Percentiles rank a stretch among this genome's conserved stretches.
Evolutionary conservation across 2,888 invertebrate genomes (phyloP).

Genomic region (Mythimna impura): DNA sequence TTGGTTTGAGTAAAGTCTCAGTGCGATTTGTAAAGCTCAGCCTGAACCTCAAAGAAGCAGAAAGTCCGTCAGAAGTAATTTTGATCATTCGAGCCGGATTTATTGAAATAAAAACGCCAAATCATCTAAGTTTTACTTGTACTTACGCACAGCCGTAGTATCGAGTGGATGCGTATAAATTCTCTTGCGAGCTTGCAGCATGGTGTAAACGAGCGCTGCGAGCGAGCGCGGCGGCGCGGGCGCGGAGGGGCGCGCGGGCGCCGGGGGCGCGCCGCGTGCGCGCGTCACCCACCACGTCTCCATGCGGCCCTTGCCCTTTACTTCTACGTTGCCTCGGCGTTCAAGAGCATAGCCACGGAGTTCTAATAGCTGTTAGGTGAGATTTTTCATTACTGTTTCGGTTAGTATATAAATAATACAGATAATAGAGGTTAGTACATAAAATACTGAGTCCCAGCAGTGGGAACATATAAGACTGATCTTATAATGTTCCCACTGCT

Average conservation of each 20-base stretch:
- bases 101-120: too few species aligned
- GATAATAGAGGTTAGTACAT: too few species aligned
- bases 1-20: too few species aligned
- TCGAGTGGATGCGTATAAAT: slow-evolving; percentile 88
- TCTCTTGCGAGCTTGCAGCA: slow-evolving; percentile 95
- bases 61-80: too few species aligned
- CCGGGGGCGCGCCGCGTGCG: slow-evolving; percentile 89
- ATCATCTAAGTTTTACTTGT: too few species aligned
- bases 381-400: neutral
- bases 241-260: slow-evolving; percentile 89
- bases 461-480: too few species aligned
- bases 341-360: slow-evolving; percentile 93
- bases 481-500: too few species aligned
- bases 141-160: slow-evolving; percentile 70
- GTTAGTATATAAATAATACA: too few species aligned
- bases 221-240: slow-evolving; percentile 93
- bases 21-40: too few species aligned
- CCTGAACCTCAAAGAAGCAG: too few species aligned
- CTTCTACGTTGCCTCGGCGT: slow-evolving; percentile 95
- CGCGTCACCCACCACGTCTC: slow-evolving; percentile 97
- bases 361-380: slow-evolving; percentile 92
- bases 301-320: slow-evolving; percentile 99
- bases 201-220: slow-evolving; percentile 96
- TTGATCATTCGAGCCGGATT: neutral
- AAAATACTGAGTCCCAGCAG: too few species aligned